A percentile compares a stretch with the other conserved stretches of the same genome.
phyloP scores from a whole-genome alignment of 2,797 vertebrate genomes.

The Melanogrammus aeglefinus region DNA sequence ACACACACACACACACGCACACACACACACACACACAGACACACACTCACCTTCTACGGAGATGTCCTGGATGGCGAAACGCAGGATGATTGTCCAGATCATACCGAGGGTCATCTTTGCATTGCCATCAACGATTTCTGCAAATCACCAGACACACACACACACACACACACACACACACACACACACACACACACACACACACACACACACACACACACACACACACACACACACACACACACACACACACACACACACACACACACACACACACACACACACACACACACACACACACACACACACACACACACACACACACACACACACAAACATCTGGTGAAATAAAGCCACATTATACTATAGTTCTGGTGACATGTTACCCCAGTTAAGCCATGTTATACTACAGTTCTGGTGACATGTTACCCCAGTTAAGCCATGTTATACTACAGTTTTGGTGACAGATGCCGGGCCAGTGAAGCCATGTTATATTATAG shows the following conservation, averaged over 20 bases:
- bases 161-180: too few species aligned
- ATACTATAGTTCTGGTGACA: too few species aligned
- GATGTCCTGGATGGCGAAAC: conserved; percentile 98
- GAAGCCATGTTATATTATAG: too few species aligned
- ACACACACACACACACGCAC: too few species aligned
- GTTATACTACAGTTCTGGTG: too few species aligned
- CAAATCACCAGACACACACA: neutral
- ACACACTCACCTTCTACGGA: conserved; percentile 88
- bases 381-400: too few species aligned
- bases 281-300: neutral
- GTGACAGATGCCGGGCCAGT: too few species aligned
- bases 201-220: conserved; percentile 7
- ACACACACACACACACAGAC: too few species aligned
- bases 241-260: conserved; percentile 7
- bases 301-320: conserved; percentile 12
- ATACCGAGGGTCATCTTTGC: conserved; percentile 99
- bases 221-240: neutral
- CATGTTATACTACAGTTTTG: too few species aligned
- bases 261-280: neutral
- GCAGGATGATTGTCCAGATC: conserved; percentile 99
- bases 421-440: too few species aligned
- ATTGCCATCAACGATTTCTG: conserved; percentile 97
- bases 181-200: neutral
- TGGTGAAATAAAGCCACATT: too few species aligned
- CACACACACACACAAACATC: neutral